phyloP scores from a whole-genome alignment of 2,113 vertebrate species.

The Syngnathus typhle region DNA sequence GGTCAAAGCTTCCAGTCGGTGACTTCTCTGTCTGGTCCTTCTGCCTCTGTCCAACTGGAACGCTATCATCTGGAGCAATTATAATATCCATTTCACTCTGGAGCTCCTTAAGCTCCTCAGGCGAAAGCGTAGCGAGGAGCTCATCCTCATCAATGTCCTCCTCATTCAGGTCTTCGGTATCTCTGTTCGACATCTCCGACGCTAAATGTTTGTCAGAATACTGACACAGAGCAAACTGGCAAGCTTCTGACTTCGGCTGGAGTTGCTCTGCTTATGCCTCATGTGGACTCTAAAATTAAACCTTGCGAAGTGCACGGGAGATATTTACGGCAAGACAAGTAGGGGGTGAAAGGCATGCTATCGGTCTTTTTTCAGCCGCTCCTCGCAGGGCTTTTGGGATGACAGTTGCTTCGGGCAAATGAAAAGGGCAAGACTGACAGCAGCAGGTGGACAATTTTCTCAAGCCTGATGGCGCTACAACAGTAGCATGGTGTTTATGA shows the following conservation, averaged over 20 bases:
- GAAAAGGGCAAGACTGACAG: slow-evolving; percentile 41
- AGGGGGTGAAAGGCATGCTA: slow-evolving; percentile 42
- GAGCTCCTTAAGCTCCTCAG: slow-evolving; percentile 87
- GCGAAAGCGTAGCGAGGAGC: slow-evolving; percentile 87
- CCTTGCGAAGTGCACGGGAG: slow-evolving; percentile 69
- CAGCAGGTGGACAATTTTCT: slow-evolving; percentile 61
- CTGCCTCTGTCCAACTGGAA: slow-evolving; percentile 90
- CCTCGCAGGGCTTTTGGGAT: slow-evolving; percentile 84
- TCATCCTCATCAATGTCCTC: slow-evolving; percentile 86
- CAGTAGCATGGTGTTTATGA: background rate
- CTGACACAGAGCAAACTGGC: slow-evolving; percentile 20
- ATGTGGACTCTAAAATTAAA: slow-evolving; percentile 84
- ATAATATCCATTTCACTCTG: slow-evolving; percentile 92
- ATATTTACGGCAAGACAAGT: slow-evolving; percentile 77
- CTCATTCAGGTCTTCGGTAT: slow-evolving; percentile 54
- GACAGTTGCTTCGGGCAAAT: slow-evolving; percentile 70
- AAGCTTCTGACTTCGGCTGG: slow-evolving; percentile 32
- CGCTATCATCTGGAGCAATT: slow-evolving; percentile 84
- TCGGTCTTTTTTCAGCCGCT: slow-evolving; percentile 71
- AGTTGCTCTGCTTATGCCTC: slow-evolving; percentile 43
- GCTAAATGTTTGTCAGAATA: slow-evolving; percentile 1
- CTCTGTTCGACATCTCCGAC: slow-evolving; percentile 56
- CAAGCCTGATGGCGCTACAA: background rate
- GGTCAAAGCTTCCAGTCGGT: slow-evolving; percentile 87
- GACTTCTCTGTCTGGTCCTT: slow-evolving; percentile 88